Conservation (phyloP, 2,113 vertebrate species). For the Anhinga anhinga region DNA sequence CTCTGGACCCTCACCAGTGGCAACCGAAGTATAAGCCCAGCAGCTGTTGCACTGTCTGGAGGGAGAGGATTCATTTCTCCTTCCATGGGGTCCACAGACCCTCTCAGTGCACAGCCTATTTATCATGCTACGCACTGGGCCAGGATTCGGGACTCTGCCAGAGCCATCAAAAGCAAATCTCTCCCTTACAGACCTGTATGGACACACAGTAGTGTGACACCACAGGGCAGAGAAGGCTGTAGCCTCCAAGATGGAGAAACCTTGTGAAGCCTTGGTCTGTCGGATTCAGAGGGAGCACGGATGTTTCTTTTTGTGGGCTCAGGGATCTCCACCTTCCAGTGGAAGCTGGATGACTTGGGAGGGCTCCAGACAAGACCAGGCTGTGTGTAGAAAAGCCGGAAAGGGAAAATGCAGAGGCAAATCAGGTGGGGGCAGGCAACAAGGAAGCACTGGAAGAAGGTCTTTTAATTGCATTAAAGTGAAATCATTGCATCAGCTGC, state of each 20-base stretch:
- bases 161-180: neutral
- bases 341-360: neutral
- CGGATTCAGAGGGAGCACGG: neutral
- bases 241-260: neutral
- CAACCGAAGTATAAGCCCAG: neutral
- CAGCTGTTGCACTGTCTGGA: neutral
- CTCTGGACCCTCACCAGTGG: neutral
- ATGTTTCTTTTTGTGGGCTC: neutral
- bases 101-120: neutral
- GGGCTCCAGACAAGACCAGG: neutral
- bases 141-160: neutral
- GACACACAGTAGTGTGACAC: neutral
- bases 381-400: neutral
- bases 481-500: neutral
- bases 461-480: neutral
- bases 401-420: neutral
- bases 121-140: neutral
- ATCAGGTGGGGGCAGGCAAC: neutral
- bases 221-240: neutral
- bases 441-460: neutral
- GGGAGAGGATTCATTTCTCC: neutral
- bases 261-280: neutral
- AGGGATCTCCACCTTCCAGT: neutral
- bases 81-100: neutral
- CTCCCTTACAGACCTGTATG: neutral